These are phyloP conservation scores for Poecilia gillii DNA, from an alignment of 2,797 vertebrate genomes.

Conservation along the genomic window DNA sequence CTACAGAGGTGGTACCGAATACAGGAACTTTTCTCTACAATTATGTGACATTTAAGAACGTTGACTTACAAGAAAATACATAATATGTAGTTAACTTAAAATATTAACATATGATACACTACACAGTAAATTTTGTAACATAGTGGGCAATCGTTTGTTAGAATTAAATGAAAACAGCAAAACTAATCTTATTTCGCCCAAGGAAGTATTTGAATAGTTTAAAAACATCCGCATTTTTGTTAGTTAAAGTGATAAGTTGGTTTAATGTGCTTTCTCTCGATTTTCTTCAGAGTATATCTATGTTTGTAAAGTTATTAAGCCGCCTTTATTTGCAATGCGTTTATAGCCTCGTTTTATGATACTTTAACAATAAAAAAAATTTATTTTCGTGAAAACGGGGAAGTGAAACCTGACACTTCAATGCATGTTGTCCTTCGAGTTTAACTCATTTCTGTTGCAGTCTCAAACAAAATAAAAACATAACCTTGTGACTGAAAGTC, in stretches of 20 bases:
- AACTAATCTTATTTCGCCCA: neutral
- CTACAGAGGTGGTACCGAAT: neutral
- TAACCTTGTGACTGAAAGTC: neutral
- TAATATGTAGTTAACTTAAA: neutral
- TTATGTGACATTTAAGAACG: too few species aligned
- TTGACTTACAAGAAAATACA: too few species aligned
- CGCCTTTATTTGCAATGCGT: neutral
- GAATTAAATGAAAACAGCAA: neutral
- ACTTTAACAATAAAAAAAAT: neutral
- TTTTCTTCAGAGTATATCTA: neutral
- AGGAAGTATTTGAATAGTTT: neutral
- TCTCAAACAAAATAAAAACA: neutral
- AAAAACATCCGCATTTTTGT: neutral
- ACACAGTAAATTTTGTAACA: neutral
- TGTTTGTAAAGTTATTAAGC: neutral
- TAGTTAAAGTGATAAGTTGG: neutral
- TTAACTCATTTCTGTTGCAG: neutral
- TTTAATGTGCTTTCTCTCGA: neutral
- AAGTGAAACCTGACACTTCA: conserved; percentile 9
- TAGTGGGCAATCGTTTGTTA: neutral
- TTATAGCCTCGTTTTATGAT: neutral
- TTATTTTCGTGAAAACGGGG: conserved; percentile 31
- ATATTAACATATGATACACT: neutral
- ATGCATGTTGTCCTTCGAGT: neutral
- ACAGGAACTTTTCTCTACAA: neutral